Conservation (phyloP, 1,140 invertebrate genomes). For the Dermatophagoides farinae region DNA sequence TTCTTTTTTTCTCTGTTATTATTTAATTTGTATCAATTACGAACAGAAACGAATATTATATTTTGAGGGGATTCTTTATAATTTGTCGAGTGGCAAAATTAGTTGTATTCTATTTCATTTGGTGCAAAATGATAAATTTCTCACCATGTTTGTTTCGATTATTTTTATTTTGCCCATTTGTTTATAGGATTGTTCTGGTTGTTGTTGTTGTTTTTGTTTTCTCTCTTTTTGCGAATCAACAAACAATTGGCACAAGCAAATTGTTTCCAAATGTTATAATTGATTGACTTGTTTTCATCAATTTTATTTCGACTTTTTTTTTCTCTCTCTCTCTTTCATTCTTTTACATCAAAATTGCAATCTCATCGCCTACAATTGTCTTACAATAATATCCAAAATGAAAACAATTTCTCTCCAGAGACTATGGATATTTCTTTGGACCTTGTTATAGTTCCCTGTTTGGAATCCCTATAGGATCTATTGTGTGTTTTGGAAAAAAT, state of each 20-base stretch:
- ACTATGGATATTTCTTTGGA: too few species aligned
- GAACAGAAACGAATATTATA: too few species aligned
- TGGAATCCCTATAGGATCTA: too few species aligned
- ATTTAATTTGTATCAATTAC: not conserved
- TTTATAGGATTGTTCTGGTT: not conserved
- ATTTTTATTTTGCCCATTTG: not conserved
- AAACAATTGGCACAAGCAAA: not conserved
- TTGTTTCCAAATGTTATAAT: not conserved
- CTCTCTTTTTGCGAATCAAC: not conserved
- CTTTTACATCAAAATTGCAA: too few species aligned
- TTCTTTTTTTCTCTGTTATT: not conserved
- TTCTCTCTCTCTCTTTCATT: slow-evolving; percentile 3
- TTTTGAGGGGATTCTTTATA: not conserved
- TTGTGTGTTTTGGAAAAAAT: not conserved
- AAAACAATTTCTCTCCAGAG: too few species aligned
- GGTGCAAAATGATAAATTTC: not conserved
- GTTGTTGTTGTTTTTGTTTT: not conserved
- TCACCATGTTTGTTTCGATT: too few species aligned
- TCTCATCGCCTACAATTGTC: too few species aligned
- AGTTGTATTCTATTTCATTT: not conserved
- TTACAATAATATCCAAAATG: too few species aligned
- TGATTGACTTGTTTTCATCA: not conserved
- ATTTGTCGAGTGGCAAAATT: not conserved
- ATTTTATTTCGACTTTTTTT: not conserved
- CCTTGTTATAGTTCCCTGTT: too few species aligned